A percentile compares a stretch with the other conserved stretches of the same genome.
These are phyloP conservation scores for Timema cristinae DNA, from an alignment of 2,888 invertebrate species.

Conservation along the genomic window DNA sequence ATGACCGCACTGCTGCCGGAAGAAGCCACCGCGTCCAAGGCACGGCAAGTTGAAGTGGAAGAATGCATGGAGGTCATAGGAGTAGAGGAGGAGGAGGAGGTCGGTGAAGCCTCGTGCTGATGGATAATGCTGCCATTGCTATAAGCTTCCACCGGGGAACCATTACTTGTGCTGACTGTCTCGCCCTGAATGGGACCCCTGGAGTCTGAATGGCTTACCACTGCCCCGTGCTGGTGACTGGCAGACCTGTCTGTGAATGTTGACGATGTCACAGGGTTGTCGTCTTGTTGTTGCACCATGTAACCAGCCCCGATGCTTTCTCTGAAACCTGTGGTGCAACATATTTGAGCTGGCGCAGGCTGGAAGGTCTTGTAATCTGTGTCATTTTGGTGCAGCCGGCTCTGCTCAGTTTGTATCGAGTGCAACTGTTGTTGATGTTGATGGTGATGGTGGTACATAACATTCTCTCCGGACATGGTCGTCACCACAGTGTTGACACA, in stretches of 20 bases:
- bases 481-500: slow-evolving; percentile 16
- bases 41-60: slow-evolving; percentile 14
- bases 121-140: slow-evolving; percentile 13
- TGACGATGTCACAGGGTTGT: slow-evolving; percentile 63
- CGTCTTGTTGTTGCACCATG: slow-evolving; percentile 32
- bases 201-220: slow-evolving; percentile 33
- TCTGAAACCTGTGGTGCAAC: not conserved
- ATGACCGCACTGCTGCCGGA: slow-evolving; percentile 18
- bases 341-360: not conserved
- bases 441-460: slow-evolving; percentile 43
- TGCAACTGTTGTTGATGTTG: slow-evolving; percentile 43
- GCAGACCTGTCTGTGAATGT: slow-evolving; percentile 48
- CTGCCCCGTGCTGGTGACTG: slow-evolving; percentile 17
- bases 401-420: not conserved
- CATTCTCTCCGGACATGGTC: slow-evolving; percentile 7
- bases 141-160: slow-evolving; percentile 39
- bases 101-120: slow-evolving; percentile 26
- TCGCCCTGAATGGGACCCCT: slow-evolving; percentile 78
- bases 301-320: not conserved
- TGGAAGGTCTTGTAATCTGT: not conserved
- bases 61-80: slow-evolving; percentile 20
- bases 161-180: slow-evolving; percentile 78
- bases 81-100: slow-evolving; percentile 22
- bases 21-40: slow-evolving; percentile 20
- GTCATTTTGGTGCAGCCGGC: not conserved